Base-by-base conservation (phyloP, 1,140 invertebrate genomes). In the Eumeta japonica region DNA sequence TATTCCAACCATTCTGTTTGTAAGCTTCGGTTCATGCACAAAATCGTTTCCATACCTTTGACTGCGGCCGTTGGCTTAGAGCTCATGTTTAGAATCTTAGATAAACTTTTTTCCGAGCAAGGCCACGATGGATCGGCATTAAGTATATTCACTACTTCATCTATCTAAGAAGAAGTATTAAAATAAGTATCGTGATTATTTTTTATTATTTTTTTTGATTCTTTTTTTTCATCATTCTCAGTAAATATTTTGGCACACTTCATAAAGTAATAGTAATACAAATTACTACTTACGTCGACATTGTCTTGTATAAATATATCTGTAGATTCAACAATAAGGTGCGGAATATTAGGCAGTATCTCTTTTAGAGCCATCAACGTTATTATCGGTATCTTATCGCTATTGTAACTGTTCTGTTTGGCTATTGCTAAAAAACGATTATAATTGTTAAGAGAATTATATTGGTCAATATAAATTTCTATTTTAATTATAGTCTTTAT, bases 121-220 rank as follows among this genome's bases (percentile, higher is more conserved):
- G 74, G 74, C 74, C 74, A 76, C 0, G 52, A 32, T 3, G 59
- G 54, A 1, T 56, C 48, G 0, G 47, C 44, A 41, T 70, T 70
- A 28, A 76, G 39, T 3, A 64, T 10, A 3, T 39, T 18, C 15
- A 71, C 59, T 41, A 75, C 55, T 39, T 56, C 47, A 19, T 45
- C 38, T 34, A 73, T 32, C 71, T 76, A 45, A 3, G 55, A 52
- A 36, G 33, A 10, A n/a, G n/a, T n/a, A n/a, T n/a, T n/a, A n/a
- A n/a, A n/a, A n/a, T n/a, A n/a, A n/a, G n/a, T n/a, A n/a, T n/a
- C n/a, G n/a, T n/a, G n/a, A n/a, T n/a, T n/a, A n/a, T n/a, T n/a
- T n/a, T n/a, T n/a, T n/a, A n/a, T n/a, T n/a, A n/a, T n/a, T n/a
- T n/a, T n/a, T n/a, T n/a, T n/a, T n/a, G n/a, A n/a, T n/a, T n/a